These are phyloP conservation scores for Cylas formicarius DNA, from an alignment of 1,140 invertebrate species.

Conservation along the genomic window DNA sequence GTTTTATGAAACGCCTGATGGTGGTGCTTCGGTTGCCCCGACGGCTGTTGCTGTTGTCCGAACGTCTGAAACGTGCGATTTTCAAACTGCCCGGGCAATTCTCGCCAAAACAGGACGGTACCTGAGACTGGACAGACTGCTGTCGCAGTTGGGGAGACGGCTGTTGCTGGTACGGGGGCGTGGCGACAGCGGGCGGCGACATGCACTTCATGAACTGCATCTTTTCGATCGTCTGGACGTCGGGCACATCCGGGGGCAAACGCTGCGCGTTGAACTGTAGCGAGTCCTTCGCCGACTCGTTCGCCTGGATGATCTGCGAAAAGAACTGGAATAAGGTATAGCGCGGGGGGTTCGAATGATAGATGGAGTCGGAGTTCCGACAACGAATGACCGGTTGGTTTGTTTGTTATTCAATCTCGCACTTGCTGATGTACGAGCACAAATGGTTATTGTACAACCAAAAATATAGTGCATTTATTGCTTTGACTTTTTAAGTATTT, in stretches of 20 bases:
- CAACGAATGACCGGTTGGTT: too few species aligned
- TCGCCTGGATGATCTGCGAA: constrained; percentile 28
- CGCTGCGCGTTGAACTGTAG: constrained; percentile 20
- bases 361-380: not conserved
- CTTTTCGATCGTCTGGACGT: constrained; percentile 38
- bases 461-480: too few species aligned
- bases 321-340: constrained; percentile 24
- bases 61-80: too few species aligned
- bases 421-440: too few species aligned
- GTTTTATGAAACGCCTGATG: too few species aligned
- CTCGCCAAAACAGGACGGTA: not conserved
- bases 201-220: constrained; percentile 32
- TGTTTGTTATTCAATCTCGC: too few species aligned
- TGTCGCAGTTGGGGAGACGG: not conserved
- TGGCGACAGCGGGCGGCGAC: constrained; percentile 7
- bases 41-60: too few species aligned
- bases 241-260: constrained; percentile 34
- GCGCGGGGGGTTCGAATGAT: constrained; percentile 12
- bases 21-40: too few species aligned
- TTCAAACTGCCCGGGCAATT: not conserved
- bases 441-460: too few species aligned
- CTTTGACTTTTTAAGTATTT: too few species aligned
- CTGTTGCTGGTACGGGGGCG: constrained; percentile 3
- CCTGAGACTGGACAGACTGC: not conserved
- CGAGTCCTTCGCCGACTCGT: constrained; percentile 23